Base-by-base conservation (phyloP, 2,888 invertebrate genomes). In the Drepana falcataria region DNA sequence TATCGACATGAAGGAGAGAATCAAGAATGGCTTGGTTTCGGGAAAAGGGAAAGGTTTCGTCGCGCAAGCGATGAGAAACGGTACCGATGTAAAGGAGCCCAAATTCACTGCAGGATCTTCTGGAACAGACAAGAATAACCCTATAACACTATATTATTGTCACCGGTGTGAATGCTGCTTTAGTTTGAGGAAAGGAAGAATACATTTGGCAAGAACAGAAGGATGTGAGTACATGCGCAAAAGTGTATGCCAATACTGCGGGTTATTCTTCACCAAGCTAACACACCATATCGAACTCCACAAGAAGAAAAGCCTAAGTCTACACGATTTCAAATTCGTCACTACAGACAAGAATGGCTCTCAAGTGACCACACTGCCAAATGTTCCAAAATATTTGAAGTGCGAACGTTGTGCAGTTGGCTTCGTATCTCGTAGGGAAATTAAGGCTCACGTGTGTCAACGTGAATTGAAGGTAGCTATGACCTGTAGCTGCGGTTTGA, bases 321-420 rank as follows among this genome's bases (percentile, higher is more conserved):
- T 84, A 0, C 58, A 60, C 3, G 74, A 83, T 21, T 57, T 74
- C 0, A 59, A 49, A 0, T 73, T 84, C 35, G 7, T 59, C 0
- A 65, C 66, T 9, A 7, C 77, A 0, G n/a, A 54, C 0, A 75
- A 65, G 0, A 53, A 57, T 0, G 58, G 65, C 6, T 44, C 48
- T 0, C 73, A 78, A 0, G 53, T 55, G 0, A 75, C 78, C 0
- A 66, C 71, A 0, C 58, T 75, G 0, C 73, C 83, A 0, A 53
- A 66, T 0, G 69, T 69, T 34, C 59, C 59, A 5, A 40, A 51
- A 3, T 68, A 62, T 2, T 57, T 56, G 0, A 48, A 65, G 1
- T 86, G 85, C 35, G 2, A 41, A 0, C 51, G 48, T 0, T 85
- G 86, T 4, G 53, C 60, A 0, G 69, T 80, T 0, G 59, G 66